Conservation (phyloP, 2,888 invertebrate species). For the Tuta absoluta region DNA sequence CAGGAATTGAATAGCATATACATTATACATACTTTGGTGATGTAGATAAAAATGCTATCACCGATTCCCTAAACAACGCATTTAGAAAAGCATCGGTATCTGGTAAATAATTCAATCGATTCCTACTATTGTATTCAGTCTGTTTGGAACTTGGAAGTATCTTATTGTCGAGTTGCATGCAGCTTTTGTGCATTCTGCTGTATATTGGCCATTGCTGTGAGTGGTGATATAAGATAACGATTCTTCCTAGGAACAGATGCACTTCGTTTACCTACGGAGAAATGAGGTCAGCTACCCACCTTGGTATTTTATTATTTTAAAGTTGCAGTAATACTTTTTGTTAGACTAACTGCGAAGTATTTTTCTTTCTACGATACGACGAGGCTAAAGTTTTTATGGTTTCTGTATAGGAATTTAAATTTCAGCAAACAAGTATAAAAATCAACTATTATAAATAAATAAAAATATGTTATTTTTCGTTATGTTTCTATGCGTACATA, state of each 20-base stretch:
- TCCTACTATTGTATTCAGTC: constrained; percentile 12
- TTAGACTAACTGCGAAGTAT: too few relatives aligned
- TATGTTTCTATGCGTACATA: too few relatives aligned
- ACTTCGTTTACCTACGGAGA: not conserved
- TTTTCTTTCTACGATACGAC: too few relatives aligned
- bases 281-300: not conserved
- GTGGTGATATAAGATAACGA: constrained; percentile 13
- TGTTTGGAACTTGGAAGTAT: not conserved
- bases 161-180: not conserved
- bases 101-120: constrained; percentile 10
- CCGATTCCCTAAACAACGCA: not conserved
- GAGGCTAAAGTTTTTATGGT: too few relatives aligned
- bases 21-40: not conserved
- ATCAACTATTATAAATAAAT: too few relatives aligned
- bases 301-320: not conserved
- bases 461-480: too few relatives aligned
- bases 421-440: too few relatives aligned
- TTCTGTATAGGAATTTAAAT: too few relatives aligned
- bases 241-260: not conserved
- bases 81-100: constrained; percentile 6
- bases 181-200: not conserved
- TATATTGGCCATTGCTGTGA: not conserved
- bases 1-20: too few relatives aligned
- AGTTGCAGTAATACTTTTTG: too few relatives aligned
- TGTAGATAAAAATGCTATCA: constrained; percentile 5